These are phyloP conservation scores for Indicator indicator DNA, from an alignment of 2,113 vertebrate genomes.

Conservation along the genomic window DNA sequence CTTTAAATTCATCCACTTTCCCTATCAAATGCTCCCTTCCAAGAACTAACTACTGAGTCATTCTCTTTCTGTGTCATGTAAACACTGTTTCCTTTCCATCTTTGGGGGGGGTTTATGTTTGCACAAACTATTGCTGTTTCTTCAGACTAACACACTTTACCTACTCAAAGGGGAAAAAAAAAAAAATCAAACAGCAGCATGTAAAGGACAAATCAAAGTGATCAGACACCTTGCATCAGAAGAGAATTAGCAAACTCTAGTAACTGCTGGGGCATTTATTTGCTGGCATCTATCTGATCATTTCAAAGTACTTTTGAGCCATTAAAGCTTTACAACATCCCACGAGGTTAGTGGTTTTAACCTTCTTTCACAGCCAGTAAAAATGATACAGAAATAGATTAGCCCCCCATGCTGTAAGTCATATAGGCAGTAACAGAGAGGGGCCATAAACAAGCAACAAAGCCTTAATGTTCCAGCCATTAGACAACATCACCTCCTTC, in stretches of 20 bases:
- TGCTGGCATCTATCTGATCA: neutral
- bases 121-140: neutral
- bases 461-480: neutral
- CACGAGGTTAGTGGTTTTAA: neutral
- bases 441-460: neutral
- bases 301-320: slow-evolving; percentile 17
- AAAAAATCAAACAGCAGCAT: neutral
- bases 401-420: neutral
- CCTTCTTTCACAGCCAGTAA: slow-evolving; percentile 21
- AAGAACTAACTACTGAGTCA: slow-evolving; percentile 31
- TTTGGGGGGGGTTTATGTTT: neutral
- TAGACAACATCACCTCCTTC: slow-evolving; percentile 42
- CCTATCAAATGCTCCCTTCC: slow-evolving; percentile 29
- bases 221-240: neutral
- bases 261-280: slow-evolving; percentile 9
- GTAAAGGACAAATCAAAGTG: neutral
- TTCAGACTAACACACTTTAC: neutral
- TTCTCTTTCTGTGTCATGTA: neutral
- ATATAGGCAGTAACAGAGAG: neutral
- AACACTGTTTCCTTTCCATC: neutral
- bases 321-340: slow-evolving; percentile 18
- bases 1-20: slow-evolving; percentile 35
- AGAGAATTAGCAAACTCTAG: neutral
- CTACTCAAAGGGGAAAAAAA: neutral
- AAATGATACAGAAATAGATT: slow-evolving; percentile 22